A percentile compares a stretch with the other conserved stretches of the same genome.
Evolutionary conservation across 1,140 invertebrate genomes (phyloP).

Genomic region (Lordiphosa stackelbergi): DNA sequence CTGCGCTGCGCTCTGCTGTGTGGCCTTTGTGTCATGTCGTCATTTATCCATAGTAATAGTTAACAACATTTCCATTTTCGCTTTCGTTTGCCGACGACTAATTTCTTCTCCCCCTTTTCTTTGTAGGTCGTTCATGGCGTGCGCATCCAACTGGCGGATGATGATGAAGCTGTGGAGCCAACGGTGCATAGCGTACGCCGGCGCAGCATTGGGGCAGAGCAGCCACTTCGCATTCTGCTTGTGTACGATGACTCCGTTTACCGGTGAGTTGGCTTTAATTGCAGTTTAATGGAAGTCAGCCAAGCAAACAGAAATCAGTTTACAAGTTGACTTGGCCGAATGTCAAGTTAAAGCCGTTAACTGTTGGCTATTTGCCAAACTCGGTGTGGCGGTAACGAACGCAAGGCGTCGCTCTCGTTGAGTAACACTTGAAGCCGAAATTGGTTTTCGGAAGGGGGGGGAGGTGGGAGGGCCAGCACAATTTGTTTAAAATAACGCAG

Average conservation of each 20-base stretch:
- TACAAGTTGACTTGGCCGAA: slow-evolving; percentile 62
- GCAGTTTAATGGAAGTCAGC: slow-evolving; percentile 58
- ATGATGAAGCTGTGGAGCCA: slow-evolving; percentile 32
- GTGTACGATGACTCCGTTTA: slow-evolving; percentile 94
- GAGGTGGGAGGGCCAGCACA: slow-evolving; percentile 1
- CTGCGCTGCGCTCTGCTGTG: slow-evolving; percentile 20
- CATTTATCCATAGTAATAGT: slow-evolving; percentile 41
- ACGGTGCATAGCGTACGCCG: slow-evolving; percentile 86
- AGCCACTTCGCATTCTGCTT: slow-evolving; percentile 91
- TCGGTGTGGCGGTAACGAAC: neutral
- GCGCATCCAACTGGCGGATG: slow-evolving; percentile 79
- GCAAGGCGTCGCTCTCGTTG: slow-evolving; percentile 19
- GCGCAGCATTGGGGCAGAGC: slow-evolving; percentile 84
- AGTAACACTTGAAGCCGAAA: slow-evolving; percentile 50
- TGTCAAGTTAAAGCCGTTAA: slow-evolving; percentile 65
- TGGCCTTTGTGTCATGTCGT: slow-evolving; percentile 64
- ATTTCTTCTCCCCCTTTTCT: slow-evolving; percentile 40
- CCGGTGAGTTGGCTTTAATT: slow-evolving; percentile 81
- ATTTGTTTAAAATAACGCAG: slow-evolving; percentile 43
- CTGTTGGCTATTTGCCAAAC: slow-evolving; percentile 12
- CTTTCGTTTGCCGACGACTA: slow-evolving; percentile 53
- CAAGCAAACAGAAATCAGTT: slow-evolving; percentile 47
- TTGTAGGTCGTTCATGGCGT: slow-evolving; percentile 89
- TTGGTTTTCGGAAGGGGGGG: slow-evolving; percentile 28
- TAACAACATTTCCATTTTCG: slow-evolving; percentile 56